A percentile compares a stretch with the other conserved stretches of the same genome.
These are phyloP conservation scores for Macrostomum cliftonense DNA, from an alignment of 2,888 invertebrate species.

Conservation along the genomic window DNA sequence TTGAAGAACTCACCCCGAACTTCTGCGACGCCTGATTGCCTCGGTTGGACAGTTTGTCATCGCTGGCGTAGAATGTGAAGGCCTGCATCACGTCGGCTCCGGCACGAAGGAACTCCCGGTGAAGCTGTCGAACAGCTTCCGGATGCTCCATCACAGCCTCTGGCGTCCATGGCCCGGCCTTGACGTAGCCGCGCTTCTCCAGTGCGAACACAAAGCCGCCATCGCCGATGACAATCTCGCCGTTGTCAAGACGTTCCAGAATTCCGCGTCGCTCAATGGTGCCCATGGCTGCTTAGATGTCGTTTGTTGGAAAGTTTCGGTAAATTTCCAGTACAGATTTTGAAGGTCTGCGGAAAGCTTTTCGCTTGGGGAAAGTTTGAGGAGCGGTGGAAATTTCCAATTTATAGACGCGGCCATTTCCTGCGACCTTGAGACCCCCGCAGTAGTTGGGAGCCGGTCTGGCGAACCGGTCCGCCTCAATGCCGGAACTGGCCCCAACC, in stretches of 20 bases:
- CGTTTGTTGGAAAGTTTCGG: too few relatives aligned
- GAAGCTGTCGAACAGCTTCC: constrained; percentile 33
- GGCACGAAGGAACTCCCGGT: constrained; percentile 35
- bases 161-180: constrained; percentile 41
- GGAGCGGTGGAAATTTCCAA: too few relatives aligned
- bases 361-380: too few relatives aligned
- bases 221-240: constrained; percentile 34
- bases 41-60: constrained; percentile 35
- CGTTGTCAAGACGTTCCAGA: constrained; percentile 30
- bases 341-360: too few relatives aligned
- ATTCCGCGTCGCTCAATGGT: constrained; percentile 14
- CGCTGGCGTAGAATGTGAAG: constrained; percentile 38
- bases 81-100: constrained; percentile 38
- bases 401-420: too few relatives aligned
- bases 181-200: constrained; percentile 38
- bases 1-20: constrained; percentile 20
- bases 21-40: constrained; percentile 24
- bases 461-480: too few relatives aligned
- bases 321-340: too few relatives aligned
- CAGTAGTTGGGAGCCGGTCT: too few relatives aligned
- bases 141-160: constrained; percentile 36
- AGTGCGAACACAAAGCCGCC: constrained; percentile 39
- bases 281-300: too few relatives aligned
- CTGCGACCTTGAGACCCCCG: too few relatives aligned
- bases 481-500: too few relatives aligned